Conservation (phyloP, 2,888 invertebrate genomes). For the Campoletis raptor region DNA sequence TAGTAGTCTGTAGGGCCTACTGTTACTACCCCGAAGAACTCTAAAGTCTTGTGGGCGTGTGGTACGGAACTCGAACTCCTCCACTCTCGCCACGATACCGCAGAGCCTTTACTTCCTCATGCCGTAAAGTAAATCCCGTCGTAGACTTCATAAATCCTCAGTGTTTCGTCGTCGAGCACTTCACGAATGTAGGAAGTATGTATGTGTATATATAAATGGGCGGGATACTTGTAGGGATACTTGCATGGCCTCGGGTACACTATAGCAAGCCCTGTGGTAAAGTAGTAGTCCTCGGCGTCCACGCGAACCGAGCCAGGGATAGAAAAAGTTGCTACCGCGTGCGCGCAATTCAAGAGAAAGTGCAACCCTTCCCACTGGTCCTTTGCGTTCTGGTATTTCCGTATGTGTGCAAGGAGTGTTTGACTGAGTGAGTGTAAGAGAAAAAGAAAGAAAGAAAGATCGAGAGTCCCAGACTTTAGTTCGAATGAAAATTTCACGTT, state of each 20-base stretch:
- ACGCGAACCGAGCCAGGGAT: slow-evolving; percentile 37
- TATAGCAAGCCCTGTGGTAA: slow-evolving; percentile 49
- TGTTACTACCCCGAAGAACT: slow-evolving; percentile 52
- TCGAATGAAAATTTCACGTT: slow-evolving; percentile 57
- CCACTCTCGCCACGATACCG: slow-evolving; percentile 30
- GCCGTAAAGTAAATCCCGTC: slow-evolving; percentile 71
- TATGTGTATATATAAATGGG: slow-evolving; percentile 14
- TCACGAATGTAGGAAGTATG: slow-evolving; percentile 25
- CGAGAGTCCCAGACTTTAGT: slow-evolving; percentile 32
- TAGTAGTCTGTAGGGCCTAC: slow-evolving; percentile 17
- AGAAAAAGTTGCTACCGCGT: slow-evolving; percentile 57
- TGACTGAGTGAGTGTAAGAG: neutral
- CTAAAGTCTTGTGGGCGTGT: slow-evolving; percentile 50
- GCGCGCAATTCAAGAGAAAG: slow-evolving; percentile 63
- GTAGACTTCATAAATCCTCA: slow-evolving; percentile 71
- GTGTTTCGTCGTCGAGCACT: slow-evolving; percentile 68
- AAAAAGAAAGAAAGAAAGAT: slow-evolving; percentile 4
- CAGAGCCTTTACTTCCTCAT: slow-evolving; percentile 54
- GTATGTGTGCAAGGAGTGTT: neutral
- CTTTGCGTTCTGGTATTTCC: neutral
- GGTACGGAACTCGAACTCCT: slow-evolving; percentile 59
- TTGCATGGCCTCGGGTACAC: slow-evolving; percentile 37
- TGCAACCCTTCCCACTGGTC: slow-evolving; percentile 48
- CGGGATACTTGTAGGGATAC: slow-evolving; percentile 34
- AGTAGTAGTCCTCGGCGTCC: slow-evolving; percentile 59